phyloP scores from a whole-genome alignment of 2,888 invertebrate species.

The Elysia crispata region DNA sequence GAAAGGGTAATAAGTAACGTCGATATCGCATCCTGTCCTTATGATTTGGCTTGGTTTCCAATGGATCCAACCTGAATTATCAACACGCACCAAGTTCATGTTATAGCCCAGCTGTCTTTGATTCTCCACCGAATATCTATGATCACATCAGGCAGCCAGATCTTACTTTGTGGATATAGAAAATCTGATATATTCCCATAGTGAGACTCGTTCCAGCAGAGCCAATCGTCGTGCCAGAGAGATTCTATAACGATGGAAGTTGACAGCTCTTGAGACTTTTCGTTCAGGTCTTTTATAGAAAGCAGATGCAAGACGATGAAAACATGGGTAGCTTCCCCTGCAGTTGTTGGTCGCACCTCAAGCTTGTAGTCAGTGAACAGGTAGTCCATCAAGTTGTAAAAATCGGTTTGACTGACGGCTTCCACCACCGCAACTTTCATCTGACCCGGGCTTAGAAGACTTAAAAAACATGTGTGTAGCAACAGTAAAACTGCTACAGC shows the following conservation, averaged over 20 bases:
- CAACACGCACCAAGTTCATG: no score
- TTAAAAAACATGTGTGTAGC: no score
- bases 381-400: neutral
- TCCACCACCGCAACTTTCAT: no score
- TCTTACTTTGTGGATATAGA: conserved; percentile 43
- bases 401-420: neutral
- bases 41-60: no score
- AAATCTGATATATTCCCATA: conserved; percentile 36
- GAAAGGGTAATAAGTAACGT: no score
- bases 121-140: conserved; percentile 33
- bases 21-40: no score
- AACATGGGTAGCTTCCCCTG: neutral
- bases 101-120: no score
- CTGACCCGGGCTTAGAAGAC: no score
- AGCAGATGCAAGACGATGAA: neutral
- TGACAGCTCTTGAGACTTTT: neutral
- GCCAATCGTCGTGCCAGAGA: conserved; percentile 24
- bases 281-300: neutral
- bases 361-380: conserved; percentile 17
- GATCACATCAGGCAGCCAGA: conserved; percentile 50
- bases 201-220: conserved; percentile 36
- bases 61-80: no score
- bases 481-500: no score
- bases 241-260: conserved; percentile 2
- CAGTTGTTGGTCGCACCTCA: conserved; percentile 1